These are phyloP conservation scores for Pipa parva DNA, from an alignment of 2,113 vertebrate species.

Conservation along the genomic window DNA sequence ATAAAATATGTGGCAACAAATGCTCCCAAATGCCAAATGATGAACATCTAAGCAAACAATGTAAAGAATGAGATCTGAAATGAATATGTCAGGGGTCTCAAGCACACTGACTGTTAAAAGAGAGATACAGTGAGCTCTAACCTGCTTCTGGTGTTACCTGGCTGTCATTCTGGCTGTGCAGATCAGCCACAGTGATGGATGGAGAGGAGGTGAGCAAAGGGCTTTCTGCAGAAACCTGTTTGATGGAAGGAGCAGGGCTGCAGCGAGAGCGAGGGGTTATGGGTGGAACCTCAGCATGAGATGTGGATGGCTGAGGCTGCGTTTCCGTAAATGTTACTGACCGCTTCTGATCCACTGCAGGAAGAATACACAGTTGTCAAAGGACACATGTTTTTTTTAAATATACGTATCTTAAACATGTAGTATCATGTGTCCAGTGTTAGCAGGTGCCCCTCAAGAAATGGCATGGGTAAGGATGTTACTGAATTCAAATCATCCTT, in stretches of 20 bases:
- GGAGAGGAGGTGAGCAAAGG: constrained; percentile 63
- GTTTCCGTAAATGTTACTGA: constrained; percentile 92
- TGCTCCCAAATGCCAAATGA: too few relatives aligned
- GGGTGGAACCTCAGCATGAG: constrained; percentile 15
- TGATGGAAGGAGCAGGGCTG: constrained; percentile 47
- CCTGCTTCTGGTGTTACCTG: constrained; percentile 59
- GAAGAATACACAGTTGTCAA: constrained; percentile 38
- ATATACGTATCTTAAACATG: too few relatives aligned
- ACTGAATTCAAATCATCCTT: too few relatives aligned
- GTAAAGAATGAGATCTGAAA: too few relatives aligned
- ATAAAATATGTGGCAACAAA: too few relatives aligned
- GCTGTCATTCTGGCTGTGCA: constrained; percentile 63
- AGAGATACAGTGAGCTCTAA: constrained; percentile 24
- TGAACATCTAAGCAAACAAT: too few relatives aligned
- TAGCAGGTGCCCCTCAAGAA: too few relatives aligned
- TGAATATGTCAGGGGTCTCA: too few relatives aligned
- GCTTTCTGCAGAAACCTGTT: constrained; percentile 50
- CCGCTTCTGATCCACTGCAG: constrained; percentile 83
- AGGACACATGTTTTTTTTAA: too few relatives aligned
- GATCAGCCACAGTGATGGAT: constrained; percentile 69
- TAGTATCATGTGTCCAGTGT: too few relatives aligned
- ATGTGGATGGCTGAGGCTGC: constrained; percentile 52
- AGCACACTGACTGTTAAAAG: too few relatives aligned
- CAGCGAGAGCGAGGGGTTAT: constrained; percentile 35
- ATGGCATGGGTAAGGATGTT: too few relatives aligned